A percentile compares a stretch with the other conserved stretches of the same genome.
Conservation (phyloP, 2,797 vertebrate genomes). For the Syndactyla subalaris region DNA sequence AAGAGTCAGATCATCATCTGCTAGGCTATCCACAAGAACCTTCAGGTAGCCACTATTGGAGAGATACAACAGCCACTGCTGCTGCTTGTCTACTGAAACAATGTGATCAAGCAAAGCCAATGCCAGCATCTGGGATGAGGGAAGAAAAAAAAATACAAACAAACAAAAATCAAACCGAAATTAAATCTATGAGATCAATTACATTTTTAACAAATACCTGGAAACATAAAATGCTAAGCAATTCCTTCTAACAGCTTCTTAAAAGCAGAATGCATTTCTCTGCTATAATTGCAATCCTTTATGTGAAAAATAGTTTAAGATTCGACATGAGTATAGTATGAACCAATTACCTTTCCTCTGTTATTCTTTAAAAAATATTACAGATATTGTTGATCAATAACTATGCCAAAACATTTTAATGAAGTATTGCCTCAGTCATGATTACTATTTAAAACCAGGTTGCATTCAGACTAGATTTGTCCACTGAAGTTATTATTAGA, state of each 20-base stretch:
- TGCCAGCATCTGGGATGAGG: constrained; percentile 88
- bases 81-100: constrained; percentile 93
- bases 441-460: not conserved
- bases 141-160: not conserved
- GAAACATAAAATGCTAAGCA: not conserved
- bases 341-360: not conserved
- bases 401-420: not conserved
- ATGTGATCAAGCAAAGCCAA: constrained; percentile 93
- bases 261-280: not conserved
- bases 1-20: constrained; percentile 88
- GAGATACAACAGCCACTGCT: constrained; percentile 92
- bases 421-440: not conserved
- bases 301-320: not conserved
- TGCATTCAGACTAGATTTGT: not conserved
- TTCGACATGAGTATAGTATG: not conserved
- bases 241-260: not conserved
- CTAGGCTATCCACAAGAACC: constrained; percentile 92
- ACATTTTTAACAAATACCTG: not conserved
- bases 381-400: not conserved
- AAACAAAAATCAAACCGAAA: not conserved
- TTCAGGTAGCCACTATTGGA: constrained; percentile 97
- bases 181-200: not conserved
- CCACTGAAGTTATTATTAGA: not conserved
- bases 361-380: not conserved
- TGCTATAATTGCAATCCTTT: not conserved